Base-by-base conservation (phyloP, 1,140 invertebrate genomes). In the Philotrypesis tridentata region DNA sequence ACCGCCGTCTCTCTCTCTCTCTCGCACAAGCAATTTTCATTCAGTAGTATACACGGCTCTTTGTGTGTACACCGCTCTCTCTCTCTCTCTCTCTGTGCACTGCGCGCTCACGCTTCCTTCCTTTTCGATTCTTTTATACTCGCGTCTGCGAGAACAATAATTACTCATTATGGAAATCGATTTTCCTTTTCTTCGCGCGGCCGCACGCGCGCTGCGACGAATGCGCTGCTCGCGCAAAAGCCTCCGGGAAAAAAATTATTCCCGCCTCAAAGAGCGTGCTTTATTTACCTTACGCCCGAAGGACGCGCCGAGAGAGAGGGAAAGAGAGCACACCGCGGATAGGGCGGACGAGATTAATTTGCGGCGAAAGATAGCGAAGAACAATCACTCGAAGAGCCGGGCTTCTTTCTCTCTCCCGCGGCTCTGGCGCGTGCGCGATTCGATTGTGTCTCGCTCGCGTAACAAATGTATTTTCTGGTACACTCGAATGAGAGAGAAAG, bases 401-500 rank as follows among this genome's bases (percentile, higher is more conserved):
- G 76, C 83, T 83, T 84, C 82, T 23, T 48, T 83, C 83, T 82
- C 83, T 79, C 83, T 37, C 9, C 9, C 33, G 33, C 33, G 76
- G 82, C 83, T 84, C 82, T 23, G 37, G 82, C 83, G 81, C 83
- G 78, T 83, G 82, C 63, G 82, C 82, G 86, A 91, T 90, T 91
- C 88, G 89, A 91, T 91, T 89, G 88, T 89, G 88, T 87, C 89
- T 88, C 87, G 83, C 84, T 84, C 83, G 80, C 86, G 85, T 89
- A 89, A 91, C 89, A 90, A 91, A 90, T 90, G 89, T 90, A 90
- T 91, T 89, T 90, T 87, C 87, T 87, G 82, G 83, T 85, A 73
- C 55, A 6, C 25, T 61, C 60, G n/a, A 23, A 60, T 40, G 84
- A 37, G 14, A 77, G 33, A 63, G 40, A 8, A 5, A 25, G 33